Evolutionary conservation across 2,113 vertebrate genomes (phyloP).

Genomic region (Puma concolor): DNA sequence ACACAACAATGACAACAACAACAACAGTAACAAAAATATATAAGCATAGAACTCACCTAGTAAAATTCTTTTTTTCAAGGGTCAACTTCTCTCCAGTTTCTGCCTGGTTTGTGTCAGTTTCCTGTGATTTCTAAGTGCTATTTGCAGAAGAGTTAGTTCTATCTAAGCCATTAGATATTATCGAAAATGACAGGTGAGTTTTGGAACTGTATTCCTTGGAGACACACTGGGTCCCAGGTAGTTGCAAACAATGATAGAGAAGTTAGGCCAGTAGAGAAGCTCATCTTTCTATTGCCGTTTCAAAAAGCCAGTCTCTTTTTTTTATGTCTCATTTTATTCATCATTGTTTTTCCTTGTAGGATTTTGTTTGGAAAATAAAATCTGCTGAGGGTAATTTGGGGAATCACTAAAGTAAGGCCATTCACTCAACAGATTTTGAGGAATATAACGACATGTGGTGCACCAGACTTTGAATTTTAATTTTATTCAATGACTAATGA

Average conservation of each 20-base stretch:
- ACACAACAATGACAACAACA: background rate
- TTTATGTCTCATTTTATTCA: background rate
- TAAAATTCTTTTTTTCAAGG: background rate
- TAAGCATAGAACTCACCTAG: background rate
- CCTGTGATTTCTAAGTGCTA: background rate
- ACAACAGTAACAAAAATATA: background rate
- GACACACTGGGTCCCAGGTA: accelerated
- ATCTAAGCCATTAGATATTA: background rate
- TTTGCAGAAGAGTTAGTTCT: background rate
- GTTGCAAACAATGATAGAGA: background rate
- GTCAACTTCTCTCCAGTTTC: background rate
- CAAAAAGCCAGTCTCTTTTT: background rate
- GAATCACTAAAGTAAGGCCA: constrained; percentile 2
- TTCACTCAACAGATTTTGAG: constrained; percentile 52
- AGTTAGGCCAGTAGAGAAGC: background rate
- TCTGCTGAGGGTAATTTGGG: background rate
- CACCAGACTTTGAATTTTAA: constrained; percentile 51
- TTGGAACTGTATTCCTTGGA: background rate
- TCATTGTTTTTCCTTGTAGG: background rate
- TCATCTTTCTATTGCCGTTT: background rate
- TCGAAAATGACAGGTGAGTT: background rate
- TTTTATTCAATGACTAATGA: constrained; percentile 37
- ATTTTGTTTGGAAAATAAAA: constrained; percentile 66
- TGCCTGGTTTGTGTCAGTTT: background rate
- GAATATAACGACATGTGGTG: constrained; percentile 26